phyloP scores from a whole-genome alignment of 2,113 vertebrate species.

The Oreotrochilus melanogaster region DNA sequence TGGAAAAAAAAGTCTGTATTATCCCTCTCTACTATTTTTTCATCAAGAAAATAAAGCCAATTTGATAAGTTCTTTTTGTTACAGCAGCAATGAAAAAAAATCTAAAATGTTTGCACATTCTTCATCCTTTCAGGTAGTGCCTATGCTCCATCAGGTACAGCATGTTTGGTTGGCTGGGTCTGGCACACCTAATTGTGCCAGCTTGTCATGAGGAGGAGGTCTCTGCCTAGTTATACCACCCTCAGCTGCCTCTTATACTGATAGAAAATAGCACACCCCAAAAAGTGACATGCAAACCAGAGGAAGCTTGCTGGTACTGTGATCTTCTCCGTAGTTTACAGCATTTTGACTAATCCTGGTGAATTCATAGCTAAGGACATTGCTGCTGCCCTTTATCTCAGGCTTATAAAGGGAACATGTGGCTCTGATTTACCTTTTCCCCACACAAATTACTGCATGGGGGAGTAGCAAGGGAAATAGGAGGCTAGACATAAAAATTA shows the following conservation, averaged over 20 bases:
- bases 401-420: slow-evolving; percentile 51
- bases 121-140: background rate
- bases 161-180: background rate
- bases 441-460: slow-evolving; percentile 58
- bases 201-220: background rate
- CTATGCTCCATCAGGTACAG: background rate
- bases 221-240: background rate
- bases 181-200: background rate
- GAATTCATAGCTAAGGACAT: background rate
- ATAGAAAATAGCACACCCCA: background rate
- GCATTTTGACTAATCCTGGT: background rate
- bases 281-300: background rate
- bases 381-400: slow-evolving; percentile 56
- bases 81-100: background rate
- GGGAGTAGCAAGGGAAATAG: slow-evolving; percentile 64
- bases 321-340: background rate
- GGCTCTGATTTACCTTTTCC: slow-evolving; percentile 71
- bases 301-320: background rate
- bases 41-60: background rate
- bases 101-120: background rate
- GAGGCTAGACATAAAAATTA: slow-evolving; percentile 72
- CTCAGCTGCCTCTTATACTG: background rate
- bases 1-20: background rate
- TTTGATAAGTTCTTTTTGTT: background rate
- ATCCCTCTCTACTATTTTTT: background rate